Base-by-base conservation (phyloP, 1,140 invertebrate genomes). In the Drosophila pruinosa region DNA sequence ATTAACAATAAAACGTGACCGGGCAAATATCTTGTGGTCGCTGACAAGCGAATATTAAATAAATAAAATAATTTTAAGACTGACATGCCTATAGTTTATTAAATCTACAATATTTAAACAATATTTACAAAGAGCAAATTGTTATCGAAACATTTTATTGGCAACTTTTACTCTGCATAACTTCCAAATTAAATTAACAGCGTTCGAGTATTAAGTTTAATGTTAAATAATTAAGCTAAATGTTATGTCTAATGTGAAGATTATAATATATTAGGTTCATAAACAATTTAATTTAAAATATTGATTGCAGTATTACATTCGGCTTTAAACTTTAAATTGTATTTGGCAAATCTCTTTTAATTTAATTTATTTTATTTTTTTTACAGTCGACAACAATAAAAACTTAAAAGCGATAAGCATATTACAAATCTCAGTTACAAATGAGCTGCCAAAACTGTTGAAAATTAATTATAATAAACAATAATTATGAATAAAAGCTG, bases 1-100 rank as follows among this genome's bases (percentile, higher is more conserved):
- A 88, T 88, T 82, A 82, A 88, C 82, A 89, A 88, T 88, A 73
- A 88, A 88, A 88, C 82, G 82, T 88, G 82, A 88, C 82, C 83
- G 31, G 61, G 71, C 82, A 86, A 86, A 86, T 78, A 88, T 88
- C 81, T 63, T 61, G 14, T 14, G 5, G 28, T 62, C 43, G 28
- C 22, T 41, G 38, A 19, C 8, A 45, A 34, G 19, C 47, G 22
- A 50, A 59, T 45, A 72, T 74, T 36, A 43, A 36, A n/a, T 39
- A 21, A 52, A 59, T 7, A 47, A 34, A 47, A 59, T 38, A 34
- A 45, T 58, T 43, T 41, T 28, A 57, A 10, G 4, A 19, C 15
- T 8, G 22, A 0, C 43, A 24, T 14, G 6, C 21, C 21, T 14
- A 47, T 47, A 47, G 39, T 47, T 47, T 47, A 47, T 47, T 14